These are phyloP conservation scores for Hydrotaea diabolus DNA, from an alignment of 2,888 invertebrate genomes.

Conservation along the genomic window DNA sequence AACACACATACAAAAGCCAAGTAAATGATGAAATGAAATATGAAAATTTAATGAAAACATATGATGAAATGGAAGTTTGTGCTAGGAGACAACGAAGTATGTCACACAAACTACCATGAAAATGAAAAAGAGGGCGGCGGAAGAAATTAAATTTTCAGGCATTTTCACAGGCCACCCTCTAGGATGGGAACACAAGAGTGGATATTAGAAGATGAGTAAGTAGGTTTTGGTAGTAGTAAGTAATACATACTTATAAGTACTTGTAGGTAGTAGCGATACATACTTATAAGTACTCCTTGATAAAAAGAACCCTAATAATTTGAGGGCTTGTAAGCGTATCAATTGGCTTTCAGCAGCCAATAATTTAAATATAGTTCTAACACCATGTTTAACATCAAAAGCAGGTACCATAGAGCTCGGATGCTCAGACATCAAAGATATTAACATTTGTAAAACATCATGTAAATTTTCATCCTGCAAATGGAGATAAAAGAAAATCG, in stretches of 20 bases:
- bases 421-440: conserved; percentile 98
- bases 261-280: conserved; percentile 74
- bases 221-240: neutral
- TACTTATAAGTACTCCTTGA: conserved; percentile 99
- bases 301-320: conserved; percentile 97
- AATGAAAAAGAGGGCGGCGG: neutral
- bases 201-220: neutral
- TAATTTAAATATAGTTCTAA: conserved; percentile 97
- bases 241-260: conserved; percentile 6
- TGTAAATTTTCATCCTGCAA: conserved; percentile 95
- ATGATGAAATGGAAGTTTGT: neutral
- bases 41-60: neutral
- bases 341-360: conserved; percentile 97
- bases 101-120: neutral
- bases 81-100: neutral
- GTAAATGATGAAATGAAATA: neutral
- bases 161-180: neutral
- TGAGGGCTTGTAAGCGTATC: conserved; percentile 96
- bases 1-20: neutral
- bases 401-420: conserved; percentile 99
- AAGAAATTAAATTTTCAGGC: neutral
- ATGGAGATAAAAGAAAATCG: neutral
- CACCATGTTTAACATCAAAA: conserved; percentile 98
- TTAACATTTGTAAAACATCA: conserved; percentile 98
- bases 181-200: neutral